Base-by-base conservation (phyloP, 2,888 invertebrate genomes). In the Augiades crinisus region DNA sequence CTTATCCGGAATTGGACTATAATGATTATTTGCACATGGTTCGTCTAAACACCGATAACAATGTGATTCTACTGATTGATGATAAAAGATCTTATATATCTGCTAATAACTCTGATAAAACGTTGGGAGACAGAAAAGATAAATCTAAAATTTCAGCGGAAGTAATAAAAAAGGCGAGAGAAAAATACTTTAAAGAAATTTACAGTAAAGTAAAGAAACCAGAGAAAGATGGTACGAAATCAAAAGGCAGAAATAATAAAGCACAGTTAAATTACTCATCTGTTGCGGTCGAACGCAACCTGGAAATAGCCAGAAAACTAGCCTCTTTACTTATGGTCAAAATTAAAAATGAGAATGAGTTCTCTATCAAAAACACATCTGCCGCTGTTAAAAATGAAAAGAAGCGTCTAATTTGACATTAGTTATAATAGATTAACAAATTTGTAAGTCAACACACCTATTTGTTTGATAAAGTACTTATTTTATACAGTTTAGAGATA, bases 151-250 rank as follows among this genome's bases (percentile, higher is more conserved):
- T 80, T 8, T 61, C 79, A 10, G 56, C 68, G 0, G 59, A 66
- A 10, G 55, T 68, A 3, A 85, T 88, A 43, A 72, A 76, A 17
- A 74, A 75, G 57, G 74, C 72, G 0, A 76, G 88, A 46, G 71
- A 81, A 33, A 73, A 74, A 51, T 88, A 87, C 58, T 88, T 88
- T 54, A 69, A 62, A 27, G 63, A 65, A 10, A 71, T 69, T 38
- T 81, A 70, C 43, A 53, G 70, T 1, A 71, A 66, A 0, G 56
- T 68, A 44, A 70, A 62, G 43, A 77, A 66, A 50, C 19, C 64
- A 36, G 40, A 55, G 13, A 38, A 4, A 36, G 22, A 19, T 12
- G n/a, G n/a, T n/a, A n/a, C n/a, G n/a, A n/a, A n/a, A n/a, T n/a
- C n/a, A n/a, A n/a, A n/a, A n/a, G n/a, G n/a, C n/a, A n/a, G n/a